Conservation (phyloP, 2,888 invertebrate genomes). For the Drepana falcataria region DNA sequence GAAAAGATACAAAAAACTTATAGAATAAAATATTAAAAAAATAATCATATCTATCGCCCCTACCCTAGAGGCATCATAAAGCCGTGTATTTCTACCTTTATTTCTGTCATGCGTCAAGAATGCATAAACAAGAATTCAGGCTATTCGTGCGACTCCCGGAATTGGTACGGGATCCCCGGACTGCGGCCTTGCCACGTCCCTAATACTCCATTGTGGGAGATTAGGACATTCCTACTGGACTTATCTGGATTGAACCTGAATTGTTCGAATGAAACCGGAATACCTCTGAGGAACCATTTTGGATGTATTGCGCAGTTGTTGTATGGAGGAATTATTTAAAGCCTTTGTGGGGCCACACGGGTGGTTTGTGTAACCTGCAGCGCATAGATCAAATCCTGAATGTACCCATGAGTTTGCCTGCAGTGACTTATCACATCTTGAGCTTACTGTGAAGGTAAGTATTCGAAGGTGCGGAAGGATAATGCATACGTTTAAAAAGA, state of each 20-base stretch:
- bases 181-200: slow-evolving; percentile 27
- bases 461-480: too few relatives aligned
- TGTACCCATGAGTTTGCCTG: too few relatives aligned
- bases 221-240: slow-evolving; percentile 30
- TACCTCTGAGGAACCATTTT: not conserved
- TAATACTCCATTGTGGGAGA: slow-evolving; percentile 36
- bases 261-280: slow-evolving; percentile 7
- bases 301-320: not conserved
- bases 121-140: slow-evolving; percentile 54
- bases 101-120: slow-evolving; percentile 34
- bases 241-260: slow-evolving; percentile 15
- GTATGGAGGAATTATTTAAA: not conserved
- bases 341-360: too few relatives aligned
- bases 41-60: slow-evolving; percentile 5
- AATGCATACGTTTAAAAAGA: too few relatives aligned
- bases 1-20: too few relatives aligned
- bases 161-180: slow-evolving; percentile 21
- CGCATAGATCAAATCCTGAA: too few relatives aligned
- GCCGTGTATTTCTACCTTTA: slow-evolving; percentile 42
- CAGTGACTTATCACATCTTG: too few relatives aligned
- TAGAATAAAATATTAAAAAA: slow-evolving; percentile 5
- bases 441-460: too few relatives aligned
- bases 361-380: too few relatives aligned
- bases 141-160: slow-evolving; percentile 27
- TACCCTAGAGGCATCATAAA: slow-evolving; percentile 15